These are phyloP conservation scores for Gymnocheta viridis DNA, from an alignment of 2,888 invertebrate species.

Conservation along the genomic window DNA sequence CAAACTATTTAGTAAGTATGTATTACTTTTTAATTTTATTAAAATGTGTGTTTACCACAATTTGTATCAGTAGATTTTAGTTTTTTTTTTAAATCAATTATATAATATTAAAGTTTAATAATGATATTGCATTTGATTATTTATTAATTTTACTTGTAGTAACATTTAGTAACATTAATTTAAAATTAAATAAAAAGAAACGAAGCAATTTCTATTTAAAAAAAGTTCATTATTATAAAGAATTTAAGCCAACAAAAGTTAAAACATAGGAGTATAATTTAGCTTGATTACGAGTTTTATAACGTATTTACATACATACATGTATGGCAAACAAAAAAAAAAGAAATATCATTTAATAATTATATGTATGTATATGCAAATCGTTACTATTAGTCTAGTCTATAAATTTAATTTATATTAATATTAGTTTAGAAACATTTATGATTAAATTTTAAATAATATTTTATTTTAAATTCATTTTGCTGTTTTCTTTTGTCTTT, in stretches of 20 bases:
- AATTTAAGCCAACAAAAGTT: constrained; percentile 46
- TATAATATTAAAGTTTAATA: constrained; percentile 63
- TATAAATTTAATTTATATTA: constrained; percentile 51
- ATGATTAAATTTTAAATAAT: constrained; percentile 48
- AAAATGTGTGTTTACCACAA: constrained; percentile 58
- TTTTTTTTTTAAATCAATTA: constrained; percentile 34
- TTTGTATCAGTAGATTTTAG: constrained; percentile 31
- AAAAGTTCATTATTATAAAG: constrained; percentile 1
- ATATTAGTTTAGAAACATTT: constrained; percentile 60
- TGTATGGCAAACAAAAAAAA: constrained; percentile 62
- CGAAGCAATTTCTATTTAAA: constrained; percentile 18
- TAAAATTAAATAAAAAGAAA: constrained; percentile 49
- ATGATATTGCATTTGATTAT: constrained; percentile 62
- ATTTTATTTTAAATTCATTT: constrained; percentile 7
- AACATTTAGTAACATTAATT: constrained; percentile 67
- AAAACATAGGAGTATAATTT: constrained; percentile 4
- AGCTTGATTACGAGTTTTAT: constrained; percentile 27
- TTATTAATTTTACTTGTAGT: constrained; percentile 55
- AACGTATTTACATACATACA: not conserved
- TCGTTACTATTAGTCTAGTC: constrained; percentile 37
- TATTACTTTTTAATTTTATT: constrained; percentile 56
- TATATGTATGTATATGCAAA: too few relatives aligned
- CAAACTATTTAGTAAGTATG: not conserved
- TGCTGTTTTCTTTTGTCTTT: constrained; percentile 25
- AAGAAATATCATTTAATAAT: not conserved